Evolutionary conservation across 2,888 invertebrate species (phyloP).

Genomic region (Pediacus dermestoides): DNA sequence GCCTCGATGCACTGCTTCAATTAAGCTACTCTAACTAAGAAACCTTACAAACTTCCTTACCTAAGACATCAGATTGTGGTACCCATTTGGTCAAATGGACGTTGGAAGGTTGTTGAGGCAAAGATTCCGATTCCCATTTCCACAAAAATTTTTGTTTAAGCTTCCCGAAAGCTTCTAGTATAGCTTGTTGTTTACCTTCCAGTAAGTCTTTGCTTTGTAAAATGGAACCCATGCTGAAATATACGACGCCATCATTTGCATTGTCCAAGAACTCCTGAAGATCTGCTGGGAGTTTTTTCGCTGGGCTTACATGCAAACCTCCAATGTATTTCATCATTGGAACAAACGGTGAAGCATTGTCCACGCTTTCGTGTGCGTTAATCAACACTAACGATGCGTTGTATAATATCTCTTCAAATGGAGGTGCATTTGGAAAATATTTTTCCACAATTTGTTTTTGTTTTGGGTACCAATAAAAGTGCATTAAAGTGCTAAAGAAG

Average conservation of each 20-base stretch:
- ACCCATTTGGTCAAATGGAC: conserved; percentile 62
- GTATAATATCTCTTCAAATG: conserved; percentile 28
- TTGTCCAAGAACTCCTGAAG: conserved; percentile 28
- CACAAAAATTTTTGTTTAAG: conserved; percentile 63
- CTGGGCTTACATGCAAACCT: conserved; percentile 49
- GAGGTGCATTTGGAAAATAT: conserved; percentile 27
- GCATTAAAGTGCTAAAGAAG: conserved; percentile 17
- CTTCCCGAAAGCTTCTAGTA: conserved; percentile 56
- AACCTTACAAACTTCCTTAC: conserved; percentile 51
- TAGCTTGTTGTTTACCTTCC: conserved; percentile 50
- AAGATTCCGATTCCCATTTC: conserved; percentile 63
- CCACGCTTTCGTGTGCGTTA: conserved; percentile 52
- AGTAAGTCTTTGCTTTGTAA: conserved; percentile 55
- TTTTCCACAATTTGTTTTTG: conserved; percentile 29
- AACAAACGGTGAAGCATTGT: conserved; percentile 50
- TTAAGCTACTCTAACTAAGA: conserved; percentile 52
- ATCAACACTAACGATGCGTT: conserved; percentile 37
- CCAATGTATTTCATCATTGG: conserved; percentile 58
- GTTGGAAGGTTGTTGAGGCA: conserved; percentile 56
- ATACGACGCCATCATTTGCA: conserved; percentile 47
- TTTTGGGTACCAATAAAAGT: conserved; percentile 23
- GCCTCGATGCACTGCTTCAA: conserved; percentile 51
- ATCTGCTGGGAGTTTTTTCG: conserved; percentile 31
- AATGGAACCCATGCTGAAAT: conserved; percentile 61
- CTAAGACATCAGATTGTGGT: conserved; percentile 54